Evolutionary conservation across 37 sponge, comb jelly and placozoan species (phyloP), one percentile per base, ranked within the genome.

Genomic region (Axinella damicornis): DNA sequence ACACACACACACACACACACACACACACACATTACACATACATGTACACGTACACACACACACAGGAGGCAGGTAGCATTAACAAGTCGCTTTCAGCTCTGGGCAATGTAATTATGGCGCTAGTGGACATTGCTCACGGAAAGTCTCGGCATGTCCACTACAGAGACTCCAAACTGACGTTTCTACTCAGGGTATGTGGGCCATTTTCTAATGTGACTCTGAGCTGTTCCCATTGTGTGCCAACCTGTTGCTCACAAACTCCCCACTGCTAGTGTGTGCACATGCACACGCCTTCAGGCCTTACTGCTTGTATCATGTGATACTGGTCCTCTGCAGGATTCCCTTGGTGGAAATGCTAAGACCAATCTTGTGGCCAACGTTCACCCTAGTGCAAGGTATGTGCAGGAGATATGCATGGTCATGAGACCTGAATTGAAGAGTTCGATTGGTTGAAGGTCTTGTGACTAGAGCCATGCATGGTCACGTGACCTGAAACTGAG

Each of bases 271-370:
- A n/a, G n/a, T n/a, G n/a, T n/a, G n/a, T n/a, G n/a, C n/a, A n/a
- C n/a, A n/a, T n/a, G n/a, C n/a, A n/a, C n/a, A n/a, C n/a, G n/a
- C n/a, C n/a, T n/a, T n/a, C n/a, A n/a, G n/a, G n/a, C n/a, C n/a
- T n/a, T n/a, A n/a, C n/a, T n/a, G n/a, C n/a, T n/a, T n/a, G n/a
- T n/a, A n/a, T n/a, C n/a, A n/a, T n/a, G n/a, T n/a, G n/a, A n/a
- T n/a, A n/a, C n/a, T n/a, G n/a, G n/a, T n/a, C 46, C 46, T 12
- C 46, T 46, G 9, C 46, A 95, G 95, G 93, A 95, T 60, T 88
- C 93, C 75, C 87, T 95, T 2, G 95, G 95, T 40, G 95, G 95
- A 20, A 95, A 95, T 78, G 93, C 95, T 5, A 95, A 92, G 77
- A 95, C 95, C 13, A 87, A 79, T 60, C 68, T 95, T 19, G 91